phyloP scores from a whole-genome alignment of 2,113 vertebrate species.

The Ramphastos sulfuratus region DNA sequence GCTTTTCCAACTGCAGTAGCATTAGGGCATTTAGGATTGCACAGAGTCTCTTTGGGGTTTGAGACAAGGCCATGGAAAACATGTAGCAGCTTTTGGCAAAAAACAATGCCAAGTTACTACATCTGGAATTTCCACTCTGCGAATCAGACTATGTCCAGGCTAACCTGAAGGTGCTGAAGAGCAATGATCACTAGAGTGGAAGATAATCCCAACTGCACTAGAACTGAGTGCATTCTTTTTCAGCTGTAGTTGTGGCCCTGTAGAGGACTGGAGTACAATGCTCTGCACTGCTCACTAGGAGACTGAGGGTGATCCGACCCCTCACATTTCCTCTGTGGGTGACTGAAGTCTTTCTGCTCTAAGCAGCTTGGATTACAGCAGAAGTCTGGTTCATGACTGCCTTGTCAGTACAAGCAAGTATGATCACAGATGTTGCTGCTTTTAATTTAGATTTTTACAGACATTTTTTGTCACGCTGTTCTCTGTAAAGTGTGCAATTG shows the following conservation, averaged over 20 bases:
- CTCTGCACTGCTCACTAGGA: accelerated
- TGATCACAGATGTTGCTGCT: background rate
- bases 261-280: background rate
- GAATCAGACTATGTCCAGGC: background rate
- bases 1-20: background rate
- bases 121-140: background rate
- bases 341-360: background rate
- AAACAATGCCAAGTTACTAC: background rate
- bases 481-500: background rate
- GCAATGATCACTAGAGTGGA: background rate
- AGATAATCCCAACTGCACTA: background rate
- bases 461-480: background rate
- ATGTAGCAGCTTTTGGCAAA: background rate
- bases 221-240: background rate
- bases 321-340: background rate
- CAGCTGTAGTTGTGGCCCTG: background rate
- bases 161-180: background rate
- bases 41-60: background rate
- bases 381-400: background rate
- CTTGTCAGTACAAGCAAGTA: background rate
- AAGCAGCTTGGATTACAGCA: background rate
- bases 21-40: background rate
- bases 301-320: background rate
- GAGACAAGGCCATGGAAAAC: background rate
- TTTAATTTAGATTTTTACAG: background rate